Evolutionary conservation across 2,113 vertebrate genomes (phyloP).

Genomic region (Cygnus buccinator): DNA sequence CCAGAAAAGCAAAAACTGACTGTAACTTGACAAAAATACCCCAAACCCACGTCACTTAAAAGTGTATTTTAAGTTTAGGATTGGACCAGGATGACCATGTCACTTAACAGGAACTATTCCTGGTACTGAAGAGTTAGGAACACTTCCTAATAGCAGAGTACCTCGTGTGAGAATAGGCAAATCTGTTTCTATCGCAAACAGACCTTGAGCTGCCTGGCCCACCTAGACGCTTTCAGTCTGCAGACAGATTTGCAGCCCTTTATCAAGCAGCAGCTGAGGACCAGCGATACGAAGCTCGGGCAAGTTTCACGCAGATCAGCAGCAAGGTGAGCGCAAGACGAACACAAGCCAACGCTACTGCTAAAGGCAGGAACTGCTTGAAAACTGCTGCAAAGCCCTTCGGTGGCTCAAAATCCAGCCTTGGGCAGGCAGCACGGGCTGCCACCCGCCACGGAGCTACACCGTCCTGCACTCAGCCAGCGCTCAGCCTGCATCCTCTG

Average conservation of each 20-base stretch:
- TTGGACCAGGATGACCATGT: background rate
- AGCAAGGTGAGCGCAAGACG: background rate
- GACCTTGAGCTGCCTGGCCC: slow-evolving; percentile 19
- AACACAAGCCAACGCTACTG: background rate
- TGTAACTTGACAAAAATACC: background rate
- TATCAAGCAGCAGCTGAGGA: background rate
- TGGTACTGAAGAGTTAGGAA: background rate
- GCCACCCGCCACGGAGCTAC: accelerated
- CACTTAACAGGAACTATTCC: background rate
- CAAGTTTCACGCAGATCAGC: accelerated
- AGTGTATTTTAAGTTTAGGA: accelerated
- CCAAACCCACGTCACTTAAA: background rate
- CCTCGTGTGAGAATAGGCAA: background rate
- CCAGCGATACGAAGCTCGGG: background rate
- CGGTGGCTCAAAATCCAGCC: no score
- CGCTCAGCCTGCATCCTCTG: accelerated
- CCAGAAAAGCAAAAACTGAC: background rate
- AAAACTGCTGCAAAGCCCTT: background rate
- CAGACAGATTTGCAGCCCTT: background rate
- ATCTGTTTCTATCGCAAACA: background rate
- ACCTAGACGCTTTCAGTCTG: background rate
- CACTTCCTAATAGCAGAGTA: background rate
- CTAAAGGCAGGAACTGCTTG: background rate
- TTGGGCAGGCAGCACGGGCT: background rate
- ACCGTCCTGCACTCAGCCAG: background rate